A percentile compares a stretch with the other conserved stretches of the same genome.
These are phyloP conservation scores for Anser brachyrhynchus DNA, from an alignment of 2,113 vertebrate species.

Conservation along the genomic window DNA sequence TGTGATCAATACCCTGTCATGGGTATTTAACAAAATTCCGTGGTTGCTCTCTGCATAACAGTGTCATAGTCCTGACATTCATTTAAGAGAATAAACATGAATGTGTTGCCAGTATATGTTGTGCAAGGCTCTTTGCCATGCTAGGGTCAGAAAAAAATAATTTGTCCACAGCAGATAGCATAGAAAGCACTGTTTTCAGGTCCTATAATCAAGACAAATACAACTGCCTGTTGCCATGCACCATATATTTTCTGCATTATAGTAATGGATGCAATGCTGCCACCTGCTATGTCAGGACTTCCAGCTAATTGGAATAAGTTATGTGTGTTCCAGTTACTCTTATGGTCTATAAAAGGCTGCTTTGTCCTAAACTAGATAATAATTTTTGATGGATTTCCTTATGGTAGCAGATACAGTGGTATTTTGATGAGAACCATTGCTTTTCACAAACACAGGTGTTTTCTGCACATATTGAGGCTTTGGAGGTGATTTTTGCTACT, in stretches of 20 bases:
- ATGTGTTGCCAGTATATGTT: background rate
- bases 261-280: conserved; percentile 50
- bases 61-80: background rate
- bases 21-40: background rate
- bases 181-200: conserved; percentile 34
- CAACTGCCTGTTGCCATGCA: conserved; percentile 48
- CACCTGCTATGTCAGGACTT: conserved; percentile 67
- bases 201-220: conserved; percentile 60
- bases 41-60: background rate
- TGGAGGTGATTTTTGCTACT: background rate
- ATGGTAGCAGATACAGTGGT: background rate
- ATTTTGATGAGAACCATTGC: background rate
- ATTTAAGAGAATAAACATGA: conserved; percentile 8
- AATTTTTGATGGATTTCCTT: conserved; percentile 64
- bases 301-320: conserved; percentile 74
- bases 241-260: conserved; percentile 46
- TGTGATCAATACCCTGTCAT: background rate
- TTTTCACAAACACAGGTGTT: conserved; percentile 42
- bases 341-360: conserved; percentile 50
- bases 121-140: conserved; percentile 31
- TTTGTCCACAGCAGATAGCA: conserved; percentile 30
- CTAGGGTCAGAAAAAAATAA: conserved; percentile 9
- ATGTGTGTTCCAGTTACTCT: conserved; percentile 60
- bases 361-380: conserved; percentile 66
- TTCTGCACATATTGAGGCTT: background rate